phyloP scores from a whole-genome alignment of 2,797 vertebrate genomes.

The Catamblyrhynchus diadema region DNA sequence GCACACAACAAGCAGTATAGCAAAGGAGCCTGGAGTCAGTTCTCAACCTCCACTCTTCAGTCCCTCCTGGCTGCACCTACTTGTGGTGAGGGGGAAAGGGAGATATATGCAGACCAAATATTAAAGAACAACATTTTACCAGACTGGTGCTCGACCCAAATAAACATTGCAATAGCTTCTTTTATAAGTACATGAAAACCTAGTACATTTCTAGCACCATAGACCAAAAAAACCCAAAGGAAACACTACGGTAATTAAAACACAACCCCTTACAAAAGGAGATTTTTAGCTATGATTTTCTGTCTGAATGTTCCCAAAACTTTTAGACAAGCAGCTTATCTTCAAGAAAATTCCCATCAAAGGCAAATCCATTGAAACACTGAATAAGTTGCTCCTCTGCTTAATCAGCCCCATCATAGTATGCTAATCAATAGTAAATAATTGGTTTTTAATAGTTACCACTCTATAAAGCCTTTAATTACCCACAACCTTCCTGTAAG shows the following conservation, averaged over 20 bases:
- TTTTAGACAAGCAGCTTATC: neutral
- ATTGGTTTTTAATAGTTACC: neutral
- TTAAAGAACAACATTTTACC: neutral
- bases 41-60: neutral
- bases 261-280: neutral
- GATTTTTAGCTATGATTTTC: neutral
- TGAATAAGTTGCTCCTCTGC: neutral
- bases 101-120: neutral
- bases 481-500: neutral
- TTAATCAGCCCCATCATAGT: neutral
- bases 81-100: neutral
- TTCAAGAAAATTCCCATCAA: neutral
- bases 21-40: neutral
- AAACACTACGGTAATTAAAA: neutral
- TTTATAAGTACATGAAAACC: neutral
- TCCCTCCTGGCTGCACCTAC: neutral
- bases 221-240: neutral
- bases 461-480: neutral
- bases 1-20: neutral
- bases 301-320: neutral
- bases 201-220: neutral
- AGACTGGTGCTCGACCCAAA: neutral
- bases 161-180: neutral
- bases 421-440: constrained; percentile 14
- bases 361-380: neutral